A percentile compares a stretch with the other conserved stretches of the same genome.
Conservation (phyloP, 37 sponge, comb jelly and placozoan species). For the Axinella damicornis region DNA sequence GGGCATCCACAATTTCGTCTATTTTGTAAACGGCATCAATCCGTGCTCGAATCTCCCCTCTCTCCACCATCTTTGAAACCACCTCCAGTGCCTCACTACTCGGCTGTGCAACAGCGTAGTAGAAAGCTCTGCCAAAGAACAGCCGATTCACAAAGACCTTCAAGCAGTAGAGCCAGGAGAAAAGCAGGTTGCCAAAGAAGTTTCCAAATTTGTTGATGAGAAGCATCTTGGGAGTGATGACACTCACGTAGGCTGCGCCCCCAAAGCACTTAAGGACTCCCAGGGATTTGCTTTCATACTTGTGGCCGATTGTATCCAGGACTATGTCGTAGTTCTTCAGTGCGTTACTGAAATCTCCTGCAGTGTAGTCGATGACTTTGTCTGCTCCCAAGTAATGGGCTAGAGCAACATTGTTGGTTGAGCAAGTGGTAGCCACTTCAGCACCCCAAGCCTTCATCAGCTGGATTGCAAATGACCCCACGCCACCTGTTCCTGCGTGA, state of each 20-base stretch:
- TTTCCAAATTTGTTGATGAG: slow-evolving; percentile 26
- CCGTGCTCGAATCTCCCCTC: slow-evolving; percentile 63
- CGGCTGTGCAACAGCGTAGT: slow-evolving; percentile 56
- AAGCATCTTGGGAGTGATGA: slow-evolving; percentile 39
- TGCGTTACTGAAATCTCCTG: slow-evolving; percentile 40
- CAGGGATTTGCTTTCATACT: slow-evolving; percentile 52
- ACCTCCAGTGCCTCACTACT: slow-evolving; percentile 34
- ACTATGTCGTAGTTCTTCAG: slow-evolving; percentile 76
- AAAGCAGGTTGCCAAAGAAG: slow-evolving; percentile 55
- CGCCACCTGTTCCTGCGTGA: slow-evolving; percentile 81
- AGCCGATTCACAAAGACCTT: slow-evolving; percentile 57
- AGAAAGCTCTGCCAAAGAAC: slow-evolving; percentile 57
- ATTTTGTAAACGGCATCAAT: slow-evolving; percentile 58
- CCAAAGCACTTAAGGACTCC: slow-evolving; percentile 67
- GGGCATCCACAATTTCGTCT: slow-evolving; percentile 78
- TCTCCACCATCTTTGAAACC: slow-evolving; percentile 68
- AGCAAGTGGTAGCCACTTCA: slow-evolving; percentile 76
- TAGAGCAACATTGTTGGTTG: slow-evolving; percentile 43
- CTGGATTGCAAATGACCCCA: slow-evolving; percentile 85
- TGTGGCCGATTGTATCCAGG: slow-evolving; percentile 56
- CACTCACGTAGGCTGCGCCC: slow-evolving; percentile 62
- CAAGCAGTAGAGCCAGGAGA: slow-evolving; percentile 54
- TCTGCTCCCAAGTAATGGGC: slow-evolving; percentile 82
- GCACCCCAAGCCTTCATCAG: slow-evolving; percentile 92
- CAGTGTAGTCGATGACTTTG: slow-evolving; percentile 70